Evolutionary conservation across 2,888 invertebrate genomes (phyloP), one percentile per base, ranked within the genome.

Genomic region (Troides aeacus): DNA sequence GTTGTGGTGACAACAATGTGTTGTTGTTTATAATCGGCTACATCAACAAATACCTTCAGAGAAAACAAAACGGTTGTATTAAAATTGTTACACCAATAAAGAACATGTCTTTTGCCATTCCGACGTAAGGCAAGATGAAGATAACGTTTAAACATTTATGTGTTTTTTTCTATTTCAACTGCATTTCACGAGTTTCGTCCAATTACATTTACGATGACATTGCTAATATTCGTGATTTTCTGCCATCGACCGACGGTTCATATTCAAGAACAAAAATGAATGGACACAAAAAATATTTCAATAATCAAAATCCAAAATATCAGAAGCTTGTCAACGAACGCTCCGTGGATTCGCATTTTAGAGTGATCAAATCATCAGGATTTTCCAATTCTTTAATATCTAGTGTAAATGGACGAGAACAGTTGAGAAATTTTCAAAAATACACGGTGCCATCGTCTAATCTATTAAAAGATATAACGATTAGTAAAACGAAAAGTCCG

Each of bases 321-420:
- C 75, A 75, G 36, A 79, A 78, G 66, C 70, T 76, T 2, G 76
- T 74, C 7, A 81, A 80, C 36, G 82, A 84, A 39, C 79, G 79
- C 36, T 75, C 79, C 0, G 75, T 85, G 1, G 83, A 86, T 67
- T 78, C 84, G 1, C 84, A 86, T 65, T 87, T 86, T 66, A 82
- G 78, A 74, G 73, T 84, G 0, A 73, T 75, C 66, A 86, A 83
- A 74, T 72, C 72, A 18, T 67, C 74, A 0, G 66, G 53, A 53
- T 65, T 60, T 58, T 39, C 59, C n/a, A 66, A 63, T 53, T 58
- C 66, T 1, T 21, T 69, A 30, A 23, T 70, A 17, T 24, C 70
- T 10, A 63, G 21, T 24, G 60, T 24, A 12, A 39, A 50, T 23
- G 24, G 17, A 36, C 50, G 21, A 7, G 66, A 64, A 17, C 66